Base-by-base conservation (phyloP, 2,797 vertebrate genomes). In the Cossypha dichroa region DNA sequence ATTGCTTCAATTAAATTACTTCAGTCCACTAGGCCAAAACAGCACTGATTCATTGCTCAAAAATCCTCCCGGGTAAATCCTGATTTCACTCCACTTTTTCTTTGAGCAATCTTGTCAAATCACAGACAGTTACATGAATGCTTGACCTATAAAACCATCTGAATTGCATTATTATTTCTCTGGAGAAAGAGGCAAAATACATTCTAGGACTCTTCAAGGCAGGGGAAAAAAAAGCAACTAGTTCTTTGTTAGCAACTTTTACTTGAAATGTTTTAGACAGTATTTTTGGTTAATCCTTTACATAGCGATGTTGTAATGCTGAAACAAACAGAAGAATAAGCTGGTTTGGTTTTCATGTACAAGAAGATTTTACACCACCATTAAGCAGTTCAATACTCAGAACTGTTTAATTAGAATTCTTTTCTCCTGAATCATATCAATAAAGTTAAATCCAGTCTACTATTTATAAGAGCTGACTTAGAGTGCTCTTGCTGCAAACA, bases 341-440 rank as follows among this genome's bases (percentile, higher is more conserved):
- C 19, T 88, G 38, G 14, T 36, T 69, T 67, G 33, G 63, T 48
- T 78, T 93, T 95, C 13, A 9, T 62, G 46, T 66, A 91, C 72
- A 95, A 91, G 80, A 96, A 97, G 86, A 96, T 92, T 94, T 85
- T 96, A 96, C 85, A 97, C 2, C 62, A 79, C 46, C 60, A 88
- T 59, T 66, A 95, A 95, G 81, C 41, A 94, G 82, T 40, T 92
- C 90, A 79, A 70, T 60, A 62, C 63, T 93, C 88, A 93, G 34
- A 97, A 96, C 62, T 56, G 63, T 96, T 97, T 96, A 93, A 96
- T 91, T 96, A 95, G 94, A 95, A 98, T 97, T 98, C 93, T 97
- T 92, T 97, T 97, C 95, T 97, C 80, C 84, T 98, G 97, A 98
- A 97, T 98, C 97, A 96, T 45, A 75, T 96, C 93, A 97, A 91